A percentile compares a stretch with the other conserved stretches of the same genome.
These are phyloP conservation scores for Gracilinanus agilis DNA, from an alignment of 2,113 vertebrate genomes.

Conservation along the genomic window DNA sequence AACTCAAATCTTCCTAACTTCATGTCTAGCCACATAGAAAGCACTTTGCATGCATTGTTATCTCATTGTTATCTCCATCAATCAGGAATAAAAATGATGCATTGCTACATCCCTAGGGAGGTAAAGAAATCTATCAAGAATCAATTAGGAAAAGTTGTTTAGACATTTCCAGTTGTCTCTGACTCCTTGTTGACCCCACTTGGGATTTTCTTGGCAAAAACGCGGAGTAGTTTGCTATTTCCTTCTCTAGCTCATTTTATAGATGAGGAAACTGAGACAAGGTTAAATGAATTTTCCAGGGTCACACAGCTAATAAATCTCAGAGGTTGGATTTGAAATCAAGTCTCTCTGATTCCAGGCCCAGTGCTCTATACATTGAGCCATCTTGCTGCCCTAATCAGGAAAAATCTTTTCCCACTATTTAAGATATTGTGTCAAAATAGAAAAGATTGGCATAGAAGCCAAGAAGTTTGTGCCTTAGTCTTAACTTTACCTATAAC, in stretches of 20 bases:
- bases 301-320: too few species aligned
- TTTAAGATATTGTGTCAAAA: neutral
- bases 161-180: too few species aligned
- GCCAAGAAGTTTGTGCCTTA: neutral
- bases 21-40: neutral
- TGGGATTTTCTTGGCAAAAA: too few species aligned
- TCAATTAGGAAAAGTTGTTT: neutral
- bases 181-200: too few species aligned
- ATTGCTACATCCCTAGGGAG: neutral
- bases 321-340: too few species aligned
- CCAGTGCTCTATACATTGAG: too few species aligned
- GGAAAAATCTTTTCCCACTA: neutral
- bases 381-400: neutral
- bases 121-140: slow-evolving; percentile 6
- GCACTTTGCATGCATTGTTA: neutral
- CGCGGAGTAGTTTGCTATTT: too few species aligned
- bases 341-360: too few species aligned
- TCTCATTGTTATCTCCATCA: neutral
- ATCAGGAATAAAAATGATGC: neutral
- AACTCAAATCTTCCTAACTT: neutral
- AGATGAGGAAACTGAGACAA: too few species aligned
- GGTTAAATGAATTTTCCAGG: too few species aligned
- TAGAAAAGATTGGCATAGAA: neutral
- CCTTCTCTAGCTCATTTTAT: too few species aligned
- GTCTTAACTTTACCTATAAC: neutral